These are phyloP conservation scores for Vidua chalybeata DNA, from an alignment of 2,113 vertebrate species.

Conservation along the genomic window DNA sequence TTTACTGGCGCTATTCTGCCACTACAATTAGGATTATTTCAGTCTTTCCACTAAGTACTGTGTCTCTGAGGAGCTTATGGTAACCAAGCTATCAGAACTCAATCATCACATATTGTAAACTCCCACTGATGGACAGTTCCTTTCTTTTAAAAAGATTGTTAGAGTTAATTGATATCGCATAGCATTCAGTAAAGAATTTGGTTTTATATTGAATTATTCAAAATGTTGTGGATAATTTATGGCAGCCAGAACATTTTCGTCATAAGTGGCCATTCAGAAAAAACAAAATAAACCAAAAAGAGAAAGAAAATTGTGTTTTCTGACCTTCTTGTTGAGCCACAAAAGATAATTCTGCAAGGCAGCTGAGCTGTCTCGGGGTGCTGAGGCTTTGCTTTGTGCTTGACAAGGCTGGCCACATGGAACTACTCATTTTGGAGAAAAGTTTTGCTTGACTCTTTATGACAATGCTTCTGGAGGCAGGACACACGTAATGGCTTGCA, in stretches of 20 bases:
- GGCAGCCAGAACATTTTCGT: neutral
- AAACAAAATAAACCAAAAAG: neutral
- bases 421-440: neutral
- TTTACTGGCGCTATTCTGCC: neutral
- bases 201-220: neutral
- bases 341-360: neutral
- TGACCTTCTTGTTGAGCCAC: neutral
- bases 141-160: neutral
- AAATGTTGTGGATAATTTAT: neutral
- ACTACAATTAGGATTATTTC: neutral
- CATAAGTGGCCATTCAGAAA: neutral
- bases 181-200: neutral
- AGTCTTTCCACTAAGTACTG: neutral
- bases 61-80: neutral
- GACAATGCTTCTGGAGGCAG: neutral
- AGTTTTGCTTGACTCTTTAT: neutral
- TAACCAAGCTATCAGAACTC: conserved; percentile 5
- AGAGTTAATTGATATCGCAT: neutral
- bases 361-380: neutral
- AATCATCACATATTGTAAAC: neutral
- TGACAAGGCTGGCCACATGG: neutral
- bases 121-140: neutral
- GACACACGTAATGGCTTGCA: neutral
- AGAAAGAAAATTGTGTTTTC: neutral
- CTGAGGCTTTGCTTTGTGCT: neutral